A percentile compares a stretch with the other conserved stretches of the same genome.
These are phyloP conservation scores for Trissolcus japonicus DNA, from an alignment of 2,888 invertebrate genomes.

Conservation along the genomic window DNA sequence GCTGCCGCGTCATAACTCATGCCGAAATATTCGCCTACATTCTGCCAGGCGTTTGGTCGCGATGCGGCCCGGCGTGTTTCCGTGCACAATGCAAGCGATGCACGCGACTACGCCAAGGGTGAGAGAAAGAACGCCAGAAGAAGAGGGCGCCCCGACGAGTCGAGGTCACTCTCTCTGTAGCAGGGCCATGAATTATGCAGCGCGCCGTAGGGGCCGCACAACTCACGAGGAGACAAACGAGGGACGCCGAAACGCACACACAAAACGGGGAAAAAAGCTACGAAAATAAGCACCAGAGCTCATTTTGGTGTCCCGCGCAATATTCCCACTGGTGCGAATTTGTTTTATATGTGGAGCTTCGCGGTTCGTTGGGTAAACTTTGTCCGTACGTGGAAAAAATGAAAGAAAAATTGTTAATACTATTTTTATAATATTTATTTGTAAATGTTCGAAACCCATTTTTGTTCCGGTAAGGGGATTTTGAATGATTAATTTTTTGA, in stretches of 20 bases:
- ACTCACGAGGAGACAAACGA: slow-evolving; percentile 57
- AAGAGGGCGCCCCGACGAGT: slow-evolving; percentile 47
- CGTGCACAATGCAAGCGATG: slow-evolving; percentile 60
- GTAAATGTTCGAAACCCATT: too few species aligned
- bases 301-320: slow-evolving; percentile 16
- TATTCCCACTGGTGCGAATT: slow-evolving; percentile 14
- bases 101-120: slow-evolving; percentile 50
- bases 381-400: neutral
- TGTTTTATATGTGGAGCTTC: slow-evolving; percentile 17
- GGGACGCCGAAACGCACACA: slow-evolving; percentile 28
- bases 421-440: too few species aligned
- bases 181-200: slow-evolving; percentile 75
- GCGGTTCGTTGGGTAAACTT: slow-evolving; percentile 1
- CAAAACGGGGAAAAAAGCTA: slow-evolving; percentile 45
- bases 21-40: slow-evolving; percentile 72
- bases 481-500: too few species aligned
- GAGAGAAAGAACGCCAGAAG: slow-evolving; percentile 41
- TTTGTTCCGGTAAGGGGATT: too few species aligned
- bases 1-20: slow-evolving; percentile 67
- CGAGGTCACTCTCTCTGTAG: slow-evolving; percentile 61
- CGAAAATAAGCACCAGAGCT: slow-evolving; percentile 30
- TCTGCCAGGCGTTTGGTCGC: slow-evolving; percentile 60
- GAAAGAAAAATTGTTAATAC: neutral
- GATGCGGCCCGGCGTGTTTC: slow-evolving; percentile 19
- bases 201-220: slow-evolving; percentile 69